Conservation (phyloP, 2,113 vertebrate genomes). For the Hylia prasina region DNA sequence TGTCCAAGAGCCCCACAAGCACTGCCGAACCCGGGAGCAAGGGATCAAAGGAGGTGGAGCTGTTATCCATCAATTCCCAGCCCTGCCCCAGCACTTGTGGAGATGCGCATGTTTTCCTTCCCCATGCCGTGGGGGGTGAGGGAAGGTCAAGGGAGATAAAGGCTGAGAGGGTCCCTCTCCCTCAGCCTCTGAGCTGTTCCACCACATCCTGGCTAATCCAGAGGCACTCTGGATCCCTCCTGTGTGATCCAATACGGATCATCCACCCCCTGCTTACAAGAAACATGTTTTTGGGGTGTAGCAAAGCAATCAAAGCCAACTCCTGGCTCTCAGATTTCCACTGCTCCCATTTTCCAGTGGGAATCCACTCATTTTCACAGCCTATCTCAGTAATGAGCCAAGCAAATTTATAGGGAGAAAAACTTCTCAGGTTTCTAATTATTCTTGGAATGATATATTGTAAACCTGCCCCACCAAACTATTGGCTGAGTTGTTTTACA, state of each 20-base stretch:
- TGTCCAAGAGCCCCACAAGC: neutral
- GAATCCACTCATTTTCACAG: conserved; percentile 26
- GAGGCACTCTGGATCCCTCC: neutral
- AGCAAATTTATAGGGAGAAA: conserved; percentile 25
- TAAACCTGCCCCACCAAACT: conserved; percentile 44
- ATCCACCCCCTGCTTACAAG: neutral
- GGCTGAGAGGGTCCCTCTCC: neutral
- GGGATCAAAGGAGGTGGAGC: neutral
- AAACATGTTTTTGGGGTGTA: neutral
- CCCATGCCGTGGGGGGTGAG: neutral
- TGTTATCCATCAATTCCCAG: neutral
- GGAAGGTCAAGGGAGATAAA: neutral
- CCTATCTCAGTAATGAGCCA: neutral
- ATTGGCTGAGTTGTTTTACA: conserved; percentile 50
- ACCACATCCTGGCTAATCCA: neutral
- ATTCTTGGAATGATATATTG: conserved; percentile 29
- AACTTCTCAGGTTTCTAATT: conserved; percentile 47
- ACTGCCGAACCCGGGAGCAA: neutral
- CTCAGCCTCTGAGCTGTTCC: neutral
- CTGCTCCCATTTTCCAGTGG: neutral
- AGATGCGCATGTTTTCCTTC: neutral
- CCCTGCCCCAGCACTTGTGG: neutral
- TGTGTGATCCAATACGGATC: neutral
- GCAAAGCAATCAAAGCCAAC: neutral
- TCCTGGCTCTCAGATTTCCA: neutral